Evolutionary conservation across 92 coral and sea anemone species (phyloP).

Genomic region (Metridium senile): DNA sequence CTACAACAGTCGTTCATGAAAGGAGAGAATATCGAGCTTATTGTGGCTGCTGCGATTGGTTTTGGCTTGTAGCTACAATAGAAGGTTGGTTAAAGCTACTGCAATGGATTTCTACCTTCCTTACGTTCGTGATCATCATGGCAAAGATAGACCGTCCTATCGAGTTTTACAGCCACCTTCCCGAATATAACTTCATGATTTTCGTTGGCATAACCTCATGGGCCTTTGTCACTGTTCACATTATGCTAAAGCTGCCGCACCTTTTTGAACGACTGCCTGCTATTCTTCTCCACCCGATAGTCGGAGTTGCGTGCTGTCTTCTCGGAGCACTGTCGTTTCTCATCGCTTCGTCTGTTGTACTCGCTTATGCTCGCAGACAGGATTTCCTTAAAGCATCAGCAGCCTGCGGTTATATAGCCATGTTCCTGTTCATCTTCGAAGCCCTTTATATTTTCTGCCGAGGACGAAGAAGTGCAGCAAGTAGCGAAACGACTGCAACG

Average conservation of each 20-base stretch:
- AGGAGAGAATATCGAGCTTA: slow-evolving; percentile 30
- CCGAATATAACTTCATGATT: slow-evolving; percentile 76
- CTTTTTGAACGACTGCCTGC: slow-evolving; percentile 79
- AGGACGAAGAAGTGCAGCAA: slow-evolving; percentile 47
- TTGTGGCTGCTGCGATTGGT: slow-evolving; percentile 59
- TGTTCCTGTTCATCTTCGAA: slow-evolving; percentile 69
- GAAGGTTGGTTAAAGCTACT: slow-evolving; percentile 81
- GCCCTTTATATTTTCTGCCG: slow-evolving; percentile 56
- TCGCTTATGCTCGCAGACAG: slow-evolving; percentile 19
- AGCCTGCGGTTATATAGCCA: slow-evolving; percentile 79
- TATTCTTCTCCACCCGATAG: slow-evolving; percentile 62
- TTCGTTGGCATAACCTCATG: slow-evolving; percentile 79
- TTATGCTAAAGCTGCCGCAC: slow-evolving; percentile 71
- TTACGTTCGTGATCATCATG: slow-evolving; percentile 68
- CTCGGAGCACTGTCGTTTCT: slow-evolving; percentile 64
- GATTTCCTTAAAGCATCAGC: slow-evolving; percentile 58
- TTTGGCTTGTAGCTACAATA: slow-evolving; percentile 69
- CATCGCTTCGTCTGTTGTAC: slow-evolving; percentile 74
- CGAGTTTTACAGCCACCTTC: slow-evolving; percentile 8
- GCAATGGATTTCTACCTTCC: slow-evolving; percentile 63
- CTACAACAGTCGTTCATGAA: slow-evolving; percentile 20
- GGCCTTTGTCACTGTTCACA: slow-evolving; percentile 77
- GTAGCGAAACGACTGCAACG: slow-evolving; percentile 1
- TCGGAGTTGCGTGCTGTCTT: slow-evolving; percentile 62
- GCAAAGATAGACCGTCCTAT: slow-evolving; percentile 40